Evolutionary conservation across 2,797 vertebrate genomes (phyloP), one percentile per base, ranked within the genome.

Genomic region (Pyrocephalus nanus): DNA sequence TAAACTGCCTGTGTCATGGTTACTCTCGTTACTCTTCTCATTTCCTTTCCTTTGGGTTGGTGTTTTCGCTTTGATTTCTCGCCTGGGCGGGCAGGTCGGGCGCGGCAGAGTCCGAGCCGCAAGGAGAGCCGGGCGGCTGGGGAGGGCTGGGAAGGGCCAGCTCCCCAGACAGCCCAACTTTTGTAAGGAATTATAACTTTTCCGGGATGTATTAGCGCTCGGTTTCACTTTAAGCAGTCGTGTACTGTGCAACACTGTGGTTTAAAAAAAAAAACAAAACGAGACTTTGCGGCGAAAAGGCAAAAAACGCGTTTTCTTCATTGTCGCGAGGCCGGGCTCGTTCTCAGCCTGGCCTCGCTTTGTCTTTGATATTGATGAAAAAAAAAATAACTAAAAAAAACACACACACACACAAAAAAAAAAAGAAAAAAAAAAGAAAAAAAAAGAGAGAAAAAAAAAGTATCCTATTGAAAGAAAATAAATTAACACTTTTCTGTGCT

Each of bases 361-460:
- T 98, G 98, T 98, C 98, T 98, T 98, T 98, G 98, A 98, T 98
- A 97, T 98, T 97, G 97, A 98, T 97, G 98, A 98, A 40, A 98
- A 98, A 98, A 98, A 98, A 98, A 98, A 96, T 6, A 43, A 43
- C 98, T 13, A 25, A 85, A n/a, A 58, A 26, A 36, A 38, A 38
- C 36, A 38, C 36, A 38, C 36, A 38, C 29, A 32, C 54, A 55
- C 30, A 55, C 32, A 55, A 19, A 54, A 30, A 54, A 18, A 32
- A 12, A 55, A 25, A 57, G 16, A 6, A 21, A 54, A 21, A 6
- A 21, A 21, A 32, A 23, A 57, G 8, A 23, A 57, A 55, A 21
- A 98, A 21, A 45, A 5, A 98, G 98, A 98, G 98, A 98, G 8
- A 6, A 53, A 30, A 53, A 53, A 54, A 32, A 54, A 98, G 98